A percentile compares a stretch with the other conserved stretches of the same genome.
Evolutionary conservation across 2,888 invertebrate species (phyloP).

Genomic region (Oligia strigilis): DNA sequence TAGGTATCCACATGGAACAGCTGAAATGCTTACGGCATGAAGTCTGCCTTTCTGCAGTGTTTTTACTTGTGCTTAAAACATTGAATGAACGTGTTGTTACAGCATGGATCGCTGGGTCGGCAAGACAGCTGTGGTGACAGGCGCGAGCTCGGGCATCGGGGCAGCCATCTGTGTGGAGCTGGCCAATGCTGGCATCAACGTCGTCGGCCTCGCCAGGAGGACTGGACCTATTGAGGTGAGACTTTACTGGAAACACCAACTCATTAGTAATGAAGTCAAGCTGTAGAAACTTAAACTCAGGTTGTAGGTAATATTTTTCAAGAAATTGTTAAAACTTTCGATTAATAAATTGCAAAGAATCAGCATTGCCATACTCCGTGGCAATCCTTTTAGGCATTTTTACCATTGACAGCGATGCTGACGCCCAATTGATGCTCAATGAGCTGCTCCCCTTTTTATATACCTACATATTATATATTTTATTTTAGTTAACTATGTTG

Average conservation of each 20-base stretch:
- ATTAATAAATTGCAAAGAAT: neutral
- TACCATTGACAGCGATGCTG: neutral
- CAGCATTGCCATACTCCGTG: neutral
- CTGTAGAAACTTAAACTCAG: neutral
- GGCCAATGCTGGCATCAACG: slow-evolving; percentile 77
- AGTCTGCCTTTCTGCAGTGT: neutral
- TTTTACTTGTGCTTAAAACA: neutral
- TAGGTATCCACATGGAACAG: neutral
- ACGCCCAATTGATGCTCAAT: neutral
- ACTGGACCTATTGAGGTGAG: slow-evolving; percentile 70
- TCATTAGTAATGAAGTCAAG: neutral
- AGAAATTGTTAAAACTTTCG: neutral
- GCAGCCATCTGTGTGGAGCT: slow-evolving; percentile 78
- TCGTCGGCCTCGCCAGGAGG: slow-evolving; percentile 75
- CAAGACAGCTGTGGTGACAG: slow-evolving; percentile 85
- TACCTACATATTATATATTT: neutral
- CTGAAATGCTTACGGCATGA: neutral
- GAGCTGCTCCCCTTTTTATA: neutral
- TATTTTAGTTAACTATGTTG: too few relatives aligned
- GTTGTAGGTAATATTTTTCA: neutral
- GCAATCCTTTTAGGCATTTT: neutral
- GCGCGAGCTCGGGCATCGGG: slow-evolving; percentile 86
- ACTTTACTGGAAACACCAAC: neutral
- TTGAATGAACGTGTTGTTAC: neutral
- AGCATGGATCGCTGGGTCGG: slow-evolving; percentile 82